A percentile compares a stretch with the other conserved stretches of the same genome.
These are phyloP conservation scores for Ochropleura leucogaster DNA, from an alignment of 2,888 invertebrate genomes.

Conservation along the genomic window DNA sequence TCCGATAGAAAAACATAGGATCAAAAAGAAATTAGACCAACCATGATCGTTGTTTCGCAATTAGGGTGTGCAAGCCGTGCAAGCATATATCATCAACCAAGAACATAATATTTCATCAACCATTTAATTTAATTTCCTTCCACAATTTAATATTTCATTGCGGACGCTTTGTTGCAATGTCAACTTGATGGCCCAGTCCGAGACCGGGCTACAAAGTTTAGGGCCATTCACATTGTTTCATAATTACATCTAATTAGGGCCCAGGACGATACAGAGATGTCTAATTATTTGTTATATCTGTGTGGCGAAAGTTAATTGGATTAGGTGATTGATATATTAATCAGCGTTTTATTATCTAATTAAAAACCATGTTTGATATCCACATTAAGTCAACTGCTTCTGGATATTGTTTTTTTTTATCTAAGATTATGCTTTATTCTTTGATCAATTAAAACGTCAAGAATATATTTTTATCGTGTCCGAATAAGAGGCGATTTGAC, in stretches of 20 bases:
- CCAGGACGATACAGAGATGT: conserved; percentile 9
- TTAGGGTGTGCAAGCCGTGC: neutral
- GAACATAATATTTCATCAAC: conserved; percentile 5
- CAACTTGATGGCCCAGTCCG: conserved; percentile 21
- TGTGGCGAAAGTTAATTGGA: neutral
- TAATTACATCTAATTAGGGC: conserved; percentile 34
- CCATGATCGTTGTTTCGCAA: neutral
- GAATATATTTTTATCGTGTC: too few relatives aligned
- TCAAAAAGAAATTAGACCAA: neutral
- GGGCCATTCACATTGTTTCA: conserved; percentile 12
- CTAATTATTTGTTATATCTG: conserved; percentile 14
- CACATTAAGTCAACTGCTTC: neutral
- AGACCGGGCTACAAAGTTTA: conserved; percentile 22
- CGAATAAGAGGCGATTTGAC: neutral
- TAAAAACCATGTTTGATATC: neutral
- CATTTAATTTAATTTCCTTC: conserved; percentile 31
- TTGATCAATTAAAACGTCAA: neutral
- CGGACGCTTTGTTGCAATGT: conserved; percentile 31
- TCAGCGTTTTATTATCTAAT: neutral
- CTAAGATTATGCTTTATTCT: neutral
- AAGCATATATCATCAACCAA: neutral
- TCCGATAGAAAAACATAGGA: too few relatives aligned
- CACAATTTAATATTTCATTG: conserved; percentile 30
- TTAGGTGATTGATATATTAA: neutral
- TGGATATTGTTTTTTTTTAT: neutral